Base-by-base conservation (phyloP, 2,888 invertebrate species). In the Eupeodes latifasciatus region DNA sequence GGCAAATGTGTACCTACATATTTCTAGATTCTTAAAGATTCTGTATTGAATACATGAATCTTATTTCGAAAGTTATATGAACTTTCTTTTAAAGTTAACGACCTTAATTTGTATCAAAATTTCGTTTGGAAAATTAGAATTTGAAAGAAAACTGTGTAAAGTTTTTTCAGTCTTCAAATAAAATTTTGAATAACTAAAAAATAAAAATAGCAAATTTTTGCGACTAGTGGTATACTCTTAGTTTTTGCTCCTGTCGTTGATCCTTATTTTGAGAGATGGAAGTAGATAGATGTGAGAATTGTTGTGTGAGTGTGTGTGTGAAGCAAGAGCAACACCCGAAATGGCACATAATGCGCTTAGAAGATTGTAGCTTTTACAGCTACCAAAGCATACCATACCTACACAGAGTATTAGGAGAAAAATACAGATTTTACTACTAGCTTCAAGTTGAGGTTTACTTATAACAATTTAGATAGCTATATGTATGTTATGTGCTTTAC, bases 291-390 rank as follows among this genome's bases (percentile, higher is more conserved):
- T 76, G 76, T 62, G 40, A 0, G 16, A 19, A 5, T 61, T 66
- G 53, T 34, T 57, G 71, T 19, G 59, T 7, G 19, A 1, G 19
- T 19, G 49, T 64, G 27, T 64, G 4, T 64, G 34, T 53, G 59
- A 53, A 86, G 79, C 66, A 78, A 71, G 59, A 86, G 79, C 66
- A 78, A 79, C 64, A 71, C 61, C 55, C 61, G 69, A 86, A 82
- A 79, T 82, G 75, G 64, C 59, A 82, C 78, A 82, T 86, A 86
- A 86, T 86, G 78, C 72, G 82, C 82, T 82, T 83, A 80, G 72
- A 53, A 79, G 69, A 82, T 51, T 66, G 66, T 44, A 57, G 27
- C 61, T 53, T 14, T 19, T 27, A 53, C 71, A 53, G 61, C 81
- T 49, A 77, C 36, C 19, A 64, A 9, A 47, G 9, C 47, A 9